phyloP scores from a whole-genome alignment of 2,797 vertebrate species.

The Poeciliopsis presidionis region DNA sequence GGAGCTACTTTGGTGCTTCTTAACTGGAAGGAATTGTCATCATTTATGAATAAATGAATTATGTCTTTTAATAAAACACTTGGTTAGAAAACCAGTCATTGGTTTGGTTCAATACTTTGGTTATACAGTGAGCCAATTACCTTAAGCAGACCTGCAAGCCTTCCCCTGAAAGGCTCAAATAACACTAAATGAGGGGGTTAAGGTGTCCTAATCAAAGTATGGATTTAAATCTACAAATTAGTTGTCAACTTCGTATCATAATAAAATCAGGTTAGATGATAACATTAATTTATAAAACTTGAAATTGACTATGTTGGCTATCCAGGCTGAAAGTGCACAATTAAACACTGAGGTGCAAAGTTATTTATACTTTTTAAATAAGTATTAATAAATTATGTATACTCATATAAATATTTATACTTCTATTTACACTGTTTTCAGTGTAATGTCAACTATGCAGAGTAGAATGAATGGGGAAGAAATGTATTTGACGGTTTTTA shows the following conservation, averaged over 20 bases:
- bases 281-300: not conserved
- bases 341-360: not conserved
- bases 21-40: not conserved
- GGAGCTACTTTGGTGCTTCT: not conserved
- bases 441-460: not conserved
- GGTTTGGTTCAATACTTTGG: not conserved
- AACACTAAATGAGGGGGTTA: not conserved
- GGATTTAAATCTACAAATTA: not conserved
- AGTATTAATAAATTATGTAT: too few species aligned
- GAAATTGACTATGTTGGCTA: not conserved
- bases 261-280: not conserved
- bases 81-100: not conserved
- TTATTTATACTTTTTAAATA: not conserved
- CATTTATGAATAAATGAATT: not conserved
- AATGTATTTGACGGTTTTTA: not conserved
- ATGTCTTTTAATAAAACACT: not conserved
- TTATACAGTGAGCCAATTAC: too few species aligned
- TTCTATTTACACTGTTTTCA: not conserved
- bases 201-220: not conserved
- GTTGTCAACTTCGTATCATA: not conserved
- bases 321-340: not conserved
- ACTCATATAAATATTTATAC: too few species aligned
- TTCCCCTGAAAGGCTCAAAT: not conserved
- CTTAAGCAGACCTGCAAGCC: not conserved
- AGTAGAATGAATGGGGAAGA: not conserved